Evolutionary conservation across 2,797 vertebrate genomes (phyloP).

Genomic region (Siniperca scherzeri): DNA sequence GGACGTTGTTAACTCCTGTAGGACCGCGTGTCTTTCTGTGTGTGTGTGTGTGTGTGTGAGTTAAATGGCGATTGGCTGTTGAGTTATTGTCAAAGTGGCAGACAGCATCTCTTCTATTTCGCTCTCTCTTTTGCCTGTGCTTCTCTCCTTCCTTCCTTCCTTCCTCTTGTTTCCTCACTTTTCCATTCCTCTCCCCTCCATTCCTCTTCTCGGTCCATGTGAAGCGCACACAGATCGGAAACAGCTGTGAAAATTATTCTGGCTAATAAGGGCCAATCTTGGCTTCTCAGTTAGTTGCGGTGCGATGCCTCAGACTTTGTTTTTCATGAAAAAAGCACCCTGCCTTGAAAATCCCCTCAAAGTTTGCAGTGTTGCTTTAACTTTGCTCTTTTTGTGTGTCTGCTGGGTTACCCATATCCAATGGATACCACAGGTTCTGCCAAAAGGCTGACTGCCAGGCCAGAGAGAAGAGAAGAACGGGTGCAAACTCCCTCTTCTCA

Average conservation of each 20-base stretch:
- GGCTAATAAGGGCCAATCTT: conserved; percentile 61
- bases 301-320: conserved; percentile 48
- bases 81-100: conserved; percentile 37
- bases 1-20: conserved; percentile 55
- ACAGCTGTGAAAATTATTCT: conserved; percentile 82
- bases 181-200: conserved; percentile 35
- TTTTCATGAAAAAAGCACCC: conserved; percentile 35
- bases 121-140: background rate
- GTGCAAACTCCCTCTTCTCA: conserved; percentile 60
- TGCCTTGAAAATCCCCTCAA: conserved; percentile 63
- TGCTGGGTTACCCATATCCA: conserved; percentile 70
- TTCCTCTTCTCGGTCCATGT: conserved; percentile 49
- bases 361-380: conserved; percentile 62
- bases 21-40: background rate
- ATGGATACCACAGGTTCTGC: conserved; percentile 68
- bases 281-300: conserved; percentile 51
- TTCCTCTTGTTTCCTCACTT: conserved; percentile 25
- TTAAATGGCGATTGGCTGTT: conserved; percentile 26
- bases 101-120: conserved; percentile 28
- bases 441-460: conserved; percentile 73
- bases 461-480: conserved; percentile 61
- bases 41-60: background rate
- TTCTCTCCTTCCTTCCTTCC: conserved; percentile 24
- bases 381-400: conserved; percentile 53
- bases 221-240: conserved; percentile 78